Evolutionary conservation across 35 echinoderm and acorn worm species (phyloP).

Genomic region (Ptychodera flava): DNA sequence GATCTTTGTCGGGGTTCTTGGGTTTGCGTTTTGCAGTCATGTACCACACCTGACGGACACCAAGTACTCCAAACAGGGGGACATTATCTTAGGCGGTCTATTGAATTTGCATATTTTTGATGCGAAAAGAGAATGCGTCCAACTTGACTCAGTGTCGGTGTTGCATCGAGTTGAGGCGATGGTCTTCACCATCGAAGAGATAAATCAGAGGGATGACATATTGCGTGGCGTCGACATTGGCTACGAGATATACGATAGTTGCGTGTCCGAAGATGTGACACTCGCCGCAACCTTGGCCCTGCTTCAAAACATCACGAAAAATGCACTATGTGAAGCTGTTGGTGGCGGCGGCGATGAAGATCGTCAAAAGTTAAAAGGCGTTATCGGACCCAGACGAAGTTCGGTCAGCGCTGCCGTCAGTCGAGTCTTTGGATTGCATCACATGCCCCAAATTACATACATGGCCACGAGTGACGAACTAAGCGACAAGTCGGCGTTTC

Average conservation of each 20-base stretch:
- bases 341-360: not conserved
- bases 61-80: slow-evolving; percentile 47
- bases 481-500: slow-evolving; percentile 19
- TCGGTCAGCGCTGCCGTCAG: not conserved
- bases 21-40: not conserved
- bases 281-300: slow-evolving; percentile 5
- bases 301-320: not conserved
- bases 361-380: not conserved
- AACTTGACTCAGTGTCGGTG: not conserved
- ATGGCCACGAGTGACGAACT: slow-evolving; percentile 27
- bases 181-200: slow-evolving; percentile 2
- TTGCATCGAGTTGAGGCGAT: slow-evolving; percentile 12
- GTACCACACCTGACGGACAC: not conserved
- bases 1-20: not conserved
- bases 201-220: slow-evolving; percentile 28
- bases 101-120: slow-evolving; percentile 58
- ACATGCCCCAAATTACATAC: slow-evolving; percentile 34
- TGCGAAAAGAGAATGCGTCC: slow-evolving; percentile 12
- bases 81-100: slow-evolving; percentile 62
- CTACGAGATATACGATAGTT: slow-evolving; percentile 26
- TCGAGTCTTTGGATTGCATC: not conserved
- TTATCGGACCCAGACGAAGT: slow-evolving; percentile 10
- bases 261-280: slow-evolving; percentile 24
- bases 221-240: slow-evolving; percentile 27
- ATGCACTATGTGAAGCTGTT: not conserved